Evolutionary conservation across 2,888 invertebrate genomes (phyloP).

Genomic region (Chirona hameri): DNA sequence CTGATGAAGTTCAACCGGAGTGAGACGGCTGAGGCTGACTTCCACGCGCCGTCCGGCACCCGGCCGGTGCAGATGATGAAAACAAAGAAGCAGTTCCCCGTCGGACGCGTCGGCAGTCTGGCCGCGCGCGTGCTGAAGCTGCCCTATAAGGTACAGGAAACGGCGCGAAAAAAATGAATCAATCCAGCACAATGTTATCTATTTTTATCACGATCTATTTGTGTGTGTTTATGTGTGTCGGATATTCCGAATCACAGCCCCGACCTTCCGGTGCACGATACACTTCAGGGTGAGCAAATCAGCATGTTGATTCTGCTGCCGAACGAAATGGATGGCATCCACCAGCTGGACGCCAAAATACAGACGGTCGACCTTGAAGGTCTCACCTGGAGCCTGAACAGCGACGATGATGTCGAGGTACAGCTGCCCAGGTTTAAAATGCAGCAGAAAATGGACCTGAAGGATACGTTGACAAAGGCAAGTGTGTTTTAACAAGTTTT

Average conservation of each 20-base stretch:
- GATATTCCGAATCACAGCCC: too few relatives aligned
- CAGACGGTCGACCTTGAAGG: conserved; percentile 57
- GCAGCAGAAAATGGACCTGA: conserved; percentile 66
- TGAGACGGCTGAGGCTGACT: conserved; percentile 47
- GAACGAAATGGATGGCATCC: conserved; percentile 61
- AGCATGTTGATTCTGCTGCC: conserved; percentile 75
- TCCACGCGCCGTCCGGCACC: not conserved
- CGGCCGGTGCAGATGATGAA: conserved; percentile 63
- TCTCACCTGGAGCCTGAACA: conserved; percentile 54
- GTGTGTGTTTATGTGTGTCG: too few relatives aligned
- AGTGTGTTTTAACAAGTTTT: too few relatives aligned
- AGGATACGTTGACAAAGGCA: conserved; percentile 56
- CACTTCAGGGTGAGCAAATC: conserved; percentile 64
- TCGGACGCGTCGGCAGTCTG: conserved; percentile 68
- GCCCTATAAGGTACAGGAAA: conserved; percentile 38
- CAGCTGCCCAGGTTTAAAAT: conserved; percentile 75
- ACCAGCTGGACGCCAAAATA: conserved; percentile 59
- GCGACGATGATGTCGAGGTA: conserved; percentile 59
- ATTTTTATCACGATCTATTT: too few relatives aligned
- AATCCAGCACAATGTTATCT: too few relatives aligned
- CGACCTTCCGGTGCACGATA: conserved; percentile 49
- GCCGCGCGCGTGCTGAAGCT: conserved; percentile 46
- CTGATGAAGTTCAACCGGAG: conserved; percentile 63
- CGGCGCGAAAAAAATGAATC: too few relatives aligned
- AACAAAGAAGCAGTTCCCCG: conserved; percentile 48